phyloP scores from a whole-genome alignment of 2,797 vertebrate species.

The Halcyon smyrnensis region DNA sequence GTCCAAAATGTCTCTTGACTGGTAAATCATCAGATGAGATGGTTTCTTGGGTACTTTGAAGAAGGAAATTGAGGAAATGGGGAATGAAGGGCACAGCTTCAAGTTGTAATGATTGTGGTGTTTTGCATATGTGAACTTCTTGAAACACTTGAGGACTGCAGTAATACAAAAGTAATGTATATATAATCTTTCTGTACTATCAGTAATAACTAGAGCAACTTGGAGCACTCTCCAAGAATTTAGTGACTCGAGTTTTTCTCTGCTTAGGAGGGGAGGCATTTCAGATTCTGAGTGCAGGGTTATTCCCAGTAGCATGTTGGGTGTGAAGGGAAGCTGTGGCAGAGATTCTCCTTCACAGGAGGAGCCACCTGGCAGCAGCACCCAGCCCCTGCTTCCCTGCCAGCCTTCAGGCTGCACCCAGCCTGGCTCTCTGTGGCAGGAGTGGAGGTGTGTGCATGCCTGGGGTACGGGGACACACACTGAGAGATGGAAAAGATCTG shows the following conservation, averaged over 20 bases:
- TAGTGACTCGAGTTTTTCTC: no score
- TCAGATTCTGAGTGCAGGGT: not conserved
- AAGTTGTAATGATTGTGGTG: not conserved
- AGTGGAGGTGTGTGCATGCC: not conserved
- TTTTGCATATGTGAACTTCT: slow-evolving; percentile 4
- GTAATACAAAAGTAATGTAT: not conserved
- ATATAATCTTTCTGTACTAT: not conserved
- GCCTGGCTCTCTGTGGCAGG: not conserved
- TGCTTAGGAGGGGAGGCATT: not conserved
- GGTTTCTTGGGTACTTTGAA: slow-evolving; percentile 21
- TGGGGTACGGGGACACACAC: not conserved
- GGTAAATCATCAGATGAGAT: slow-evolving; percentile 4
- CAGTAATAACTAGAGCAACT: not conserved
- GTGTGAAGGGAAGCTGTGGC: not conserved
- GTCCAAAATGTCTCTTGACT: slow-evolving; percentile 11
- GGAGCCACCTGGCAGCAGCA: not conserved
- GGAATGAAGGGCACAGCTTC: slow-evolving; percentile 26
- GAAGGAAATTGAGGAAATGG: slow-evolving; percentile 13
- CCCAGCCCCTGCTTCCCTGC: not conserved
- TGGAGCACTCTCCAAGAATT: not conserved
- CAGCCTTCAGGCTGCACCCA: not conserved
- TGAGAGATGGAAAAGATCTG: not conserved
- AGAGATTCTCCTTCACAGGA: not conserved
- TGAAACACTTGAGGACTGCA: not conserved
- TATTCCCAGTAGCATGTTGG: not conserved